Percentiles rank a stretch among this genome's conserved stretches.
Evolutionary conservation across 2,113 vertebrate species (phyloP).

Genomic region (Sorex araneus): DNA sequence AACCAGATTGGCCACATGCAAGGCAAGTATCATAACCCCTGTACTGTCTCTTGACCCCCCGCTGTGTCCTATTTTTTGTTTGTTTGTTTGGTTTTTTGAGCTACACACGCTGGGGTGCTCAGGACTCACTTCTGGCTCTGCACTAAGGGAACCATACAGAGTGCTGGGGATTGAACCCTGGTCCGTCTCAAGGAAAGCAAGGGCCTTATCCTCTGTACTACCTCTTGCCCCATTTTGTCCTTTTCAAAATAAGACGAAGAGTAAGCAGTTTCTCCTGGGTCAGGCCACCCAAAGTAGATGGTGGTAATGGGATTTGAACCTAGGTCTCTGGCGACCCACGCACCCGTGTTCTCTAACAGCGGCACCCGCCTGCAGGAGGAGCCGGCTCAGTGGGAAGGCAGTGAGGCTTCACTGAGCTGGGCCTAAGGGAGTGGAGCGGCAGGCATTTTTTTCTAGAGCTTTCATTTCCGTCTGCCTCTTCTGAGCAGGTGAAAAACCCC

Average conservation of each 20-base stretch:
- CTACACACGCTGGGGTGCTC: no score
- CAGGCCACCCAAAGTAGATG: slow-evolving; percentile 50
- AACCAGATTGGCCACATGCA: no score
- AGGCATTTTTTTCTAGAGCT: slow-evolving; percentile 80
- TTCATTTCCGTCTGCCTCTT: slow-evolving; percentile 82
- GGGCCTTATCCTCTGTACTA: no score
- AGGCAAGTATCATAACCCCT: no score
- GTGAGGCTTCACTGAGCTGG: slow-evolving; percentile 66
- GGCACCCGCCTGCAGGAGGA: slow-evolving; percentile 69
- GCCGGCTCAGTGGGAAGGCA: slow-evolving; percentile 70
- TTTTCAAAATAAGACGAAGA: slow-evolving; percentile 60
- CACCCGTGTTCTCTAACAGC: slow-evolving; percentile 57
- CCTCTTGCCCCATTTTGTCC: background rate
- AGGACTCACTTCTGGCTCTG: no score
- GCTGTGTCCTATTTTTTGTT: no score
- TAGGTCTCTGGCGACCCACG: slow-evolving; percentile 53
- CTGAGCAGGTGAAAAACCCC: slow-evolving; percentile 86
- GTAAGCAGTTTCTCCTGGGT: slow-evolving; percentile 39
- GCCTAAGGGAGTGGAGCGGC: slow-evolving; percentile 69
- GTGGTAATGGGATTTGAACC: slow-evolving; percentile 75
- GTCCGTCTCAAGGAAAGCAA: no score
- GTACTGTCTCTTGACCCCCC: no score
- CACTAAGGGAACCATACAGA: no score
- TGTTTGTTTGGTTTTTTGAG: no score
- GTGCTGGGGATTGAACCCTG: background rate